phyloP scores from a whole-genome alignment of 2,797 vertebrate species.

The Epinephelus awoara region DNA sequence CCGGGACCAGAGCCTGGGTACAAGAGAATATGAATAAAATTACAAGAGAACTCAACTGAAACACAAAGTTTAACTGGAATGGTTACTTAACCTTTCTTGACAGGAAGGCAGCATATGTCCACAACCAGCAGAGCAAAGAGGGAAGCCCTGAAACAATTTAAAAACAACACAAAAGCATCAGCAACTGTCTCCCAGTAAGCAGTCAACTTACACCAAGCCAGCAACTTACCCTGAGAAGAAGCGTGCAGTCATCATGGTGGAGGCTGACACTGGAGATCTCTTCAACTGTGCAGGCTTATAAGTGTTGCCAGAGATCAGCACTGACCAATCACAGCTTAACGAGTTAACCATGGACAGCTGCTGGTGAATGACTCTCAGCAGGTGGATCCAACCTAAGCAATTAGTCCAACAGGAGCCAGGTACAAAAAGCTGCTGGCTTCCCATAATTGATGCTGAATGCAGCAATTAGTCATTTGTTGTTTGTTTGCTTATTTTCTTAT shows the following conservation, averaged over 20 bases:
- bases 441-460: no score
- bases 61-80: fast-evolving
- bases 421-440: no score
- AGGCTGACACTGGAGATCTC: not conserved
- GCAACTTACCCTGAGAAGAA: constrained; percentile 19
- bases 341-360: constrained; percentile 38
- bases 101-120: constrained; percentile 6
- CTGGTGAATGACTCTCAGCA: not conserved
- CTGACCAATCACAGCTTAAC: constrained; percentile 34
- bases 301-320: constrained; percentile 7
- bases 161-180: not conserved
- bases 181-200: not conserved
- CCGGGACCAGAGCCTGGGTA: not conserved
- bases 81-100: constrained; percentile 8
- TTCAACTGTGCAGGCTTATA: not conserved
- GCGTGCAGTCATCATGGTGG: constrained; percentile 16
- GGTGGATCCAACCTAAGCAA: not conserved
- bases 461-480: no score
- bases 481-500: no score
- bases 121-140: constrained; percentile 39
- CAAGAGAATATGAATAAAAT: not conserved
- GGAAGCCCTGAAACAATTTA: constrained; percentile 11
- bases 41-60: not conserved
- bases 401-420: not conserved
- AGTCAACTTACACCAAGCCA: fast-evolving